A percentile compares a stretch with the other conserved stretches of the same genome.
Evolutionary conservation across 2,113 vertebrate species (phyloP).

Genomic region (Burhinus oedicnemus): DNA sequence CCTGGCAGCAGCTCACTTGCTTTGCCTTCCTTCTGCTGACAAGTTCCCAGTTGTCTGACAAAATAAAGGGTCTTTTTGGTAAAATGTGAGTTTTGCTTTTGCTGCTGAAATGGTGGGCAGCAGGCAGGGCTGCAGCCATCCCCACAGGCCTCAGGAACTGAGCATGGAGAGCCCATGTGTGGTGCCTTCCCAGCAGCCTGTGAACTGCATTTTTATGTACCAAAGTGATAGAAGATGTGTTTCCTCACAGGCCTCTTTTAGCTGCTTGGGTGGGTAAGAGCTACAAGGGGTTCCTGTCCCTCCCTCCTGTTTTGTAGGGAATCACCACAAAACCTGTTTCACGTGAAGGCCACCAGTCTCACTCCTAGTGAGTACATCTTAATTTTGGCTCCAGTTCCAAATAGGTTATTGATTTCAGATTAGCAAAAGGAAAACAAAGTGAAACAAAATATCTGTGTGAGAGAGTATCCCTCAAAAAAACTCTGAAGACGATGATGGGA

Average conservation of each 20-base stretch:
- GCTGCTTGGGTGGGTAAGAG: not conserved
- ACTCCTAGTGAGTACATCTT: not conserved
- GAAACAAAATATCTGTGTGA: not conserved
- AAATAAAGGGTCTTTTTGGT: not conserved
- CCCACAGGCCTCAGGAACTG: not conserved
- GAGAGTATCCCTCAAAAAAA: not conserved
- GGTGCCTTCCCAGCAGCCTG: not conserved
- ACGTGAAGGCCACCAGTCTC: rapidly evolving
- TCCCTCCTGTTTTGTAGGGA: not conserved
- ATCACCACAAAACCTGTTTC: not conserved
- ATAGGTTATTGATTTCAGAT: not conserved
- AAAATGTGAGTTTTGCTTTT: not conserved
- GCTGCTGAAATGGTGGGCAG: not conserved
- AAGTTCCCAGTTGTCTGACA: not conserved
- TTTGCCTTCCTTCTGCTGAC: not conserved
- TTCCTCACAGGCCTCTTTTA: not conserved
- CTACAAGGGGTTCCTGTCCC: not conserved
- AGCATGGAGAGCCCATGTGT: rapidly evolving
- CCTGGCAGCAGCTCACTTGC: not conserved
- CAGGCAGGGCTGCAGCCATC: not conserved
- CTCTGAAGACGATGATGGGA: not conserved
- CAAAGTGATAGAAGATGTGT: rapidly evolving
- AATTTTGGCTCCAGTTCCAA: not conserved
- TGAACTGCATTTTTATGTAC: rapidly evolving
- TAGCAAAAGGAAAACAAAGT: not conserved